phyloP scores from a whole-genome alignment of 2,797 vertebrate species.

The Petrocephalus schoutedeni region DNA sequence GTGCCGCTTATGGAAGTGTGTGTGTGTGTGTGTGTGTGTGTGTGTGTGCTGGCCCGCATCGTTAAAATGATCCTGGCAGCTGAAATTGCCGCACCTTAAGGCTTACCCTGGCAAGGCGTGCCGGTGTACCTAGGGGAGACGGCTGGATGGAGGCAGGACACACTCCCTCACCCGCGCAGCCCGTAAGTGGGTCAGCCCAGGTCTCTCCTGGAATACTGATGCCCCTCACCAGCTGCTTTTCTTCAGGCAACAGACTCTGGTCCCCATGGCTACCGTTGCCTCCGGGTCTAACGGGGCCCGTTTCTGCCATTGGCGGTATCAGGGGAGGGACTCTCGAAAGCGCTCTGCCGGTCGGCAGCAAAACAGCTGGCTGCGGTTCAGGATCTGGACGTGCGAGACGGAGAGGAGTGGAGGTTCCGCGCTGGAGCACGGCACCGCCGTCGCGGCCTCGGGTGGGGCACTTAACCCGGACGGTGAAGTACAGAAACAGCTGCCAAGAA shows the following conservation, averaged over 20 bases:
- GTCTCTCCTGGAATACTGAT: slow-evolving; percentile 1
- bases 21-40: neutral
- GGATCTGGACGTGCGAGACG: neutral
- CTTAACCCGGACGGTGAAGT: neutral
- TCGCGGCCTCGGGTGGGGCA: neutral
- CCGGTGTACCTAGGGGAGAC: neutral
- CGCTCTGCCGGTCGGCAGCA: neutral
- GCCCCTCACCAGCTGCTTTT: slow-evolving; percentile 5
- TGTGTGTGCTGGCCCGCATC: neutral
- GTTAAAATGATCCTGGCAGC: neutral
- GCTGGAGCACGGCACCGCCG: neutral
- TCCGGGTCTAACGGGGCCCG: slow-evolving; percentile 6
- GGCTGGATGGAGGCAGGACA: neutral
- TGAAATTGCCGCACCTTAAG: neutral
- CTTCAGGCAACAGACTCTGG: slow-evolving; percentile 8
- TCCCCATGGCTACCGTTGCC: slow-evolving; percentile 5
- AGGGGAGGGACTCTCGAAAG: neutral
- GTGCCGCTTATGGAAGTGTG: neutral
- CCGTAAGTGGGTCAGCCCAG: slow-evolving; percentile 5
- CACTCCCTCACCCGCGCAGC: neutral
- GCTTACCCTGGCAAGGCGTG: neutral
- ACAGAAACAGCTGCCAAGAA: neutral
- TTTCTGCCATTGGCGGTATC: neutral
- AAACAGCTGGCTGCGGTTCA: neutral
- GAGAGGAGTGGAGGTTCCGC: neutral